These are phyloP conservation scores for Mungos mungo DNA, from an alignment of 2,113 vertebrate species.

Conservation along the genomic window DNA sequence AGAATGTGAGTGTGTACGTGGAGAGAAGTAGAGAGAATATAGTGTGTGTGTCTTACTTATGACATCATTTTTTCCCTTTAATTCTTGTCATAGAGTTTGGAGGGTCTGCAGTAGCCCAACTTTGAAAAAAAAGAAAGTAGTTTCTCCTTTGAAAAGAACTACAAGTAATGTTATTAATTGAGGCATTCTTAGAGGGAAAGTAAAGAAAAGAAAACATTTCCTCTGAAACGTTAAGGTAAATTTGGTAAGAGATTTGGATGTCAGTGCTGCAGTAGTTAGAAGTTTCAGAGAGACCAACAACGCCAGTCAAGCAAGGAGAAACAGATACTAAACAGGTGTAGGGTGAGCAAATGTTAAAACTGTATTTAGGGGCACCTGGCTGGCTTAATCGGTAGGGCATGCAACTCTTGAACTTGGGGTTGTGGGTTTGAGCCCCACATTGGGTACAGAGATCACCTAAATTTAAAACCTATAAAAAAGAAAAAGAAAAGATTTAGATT, in stretches of 20 bases:
- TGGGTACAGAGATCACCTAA: no score
- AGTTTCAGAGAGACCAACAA: neutral
- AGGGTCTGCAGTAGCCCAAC: neutral
- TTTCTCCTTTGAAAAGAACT: neutral
- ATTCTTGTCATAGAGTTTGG: neutral
- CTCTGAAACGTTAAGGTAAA: neutral
- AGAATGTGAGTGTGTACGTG: neutral
- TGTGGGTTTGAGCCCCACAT: no score
- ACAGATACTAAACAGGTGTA: neutral
- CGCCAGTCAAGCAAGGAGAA: neutral
- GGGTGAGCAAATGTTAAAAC: neutral
- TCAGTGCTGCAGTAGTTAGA: neutral
- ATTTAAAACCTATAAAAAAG: no score
- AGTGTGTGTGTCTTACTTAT: neutral
- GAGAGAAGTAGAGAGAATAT: neutral
- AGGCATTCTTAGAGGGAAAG: neutral
- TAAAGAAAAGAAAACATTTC: neutral
- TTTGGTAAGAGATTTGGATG: neutral
- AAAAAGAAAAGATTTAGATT: neutral
- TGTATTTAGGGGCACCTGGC: neutral
- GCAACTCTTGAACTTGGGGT: no score
- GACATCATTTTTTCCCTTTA: neutral
- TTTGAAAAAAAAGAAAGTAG: neutral
- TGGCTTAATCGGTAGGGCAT: no score
- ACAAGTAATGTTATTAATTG: neutral